Conservation (phyloP, 2,888 invertebrate species). For the Pachymerium ferrugineum region DNA sequence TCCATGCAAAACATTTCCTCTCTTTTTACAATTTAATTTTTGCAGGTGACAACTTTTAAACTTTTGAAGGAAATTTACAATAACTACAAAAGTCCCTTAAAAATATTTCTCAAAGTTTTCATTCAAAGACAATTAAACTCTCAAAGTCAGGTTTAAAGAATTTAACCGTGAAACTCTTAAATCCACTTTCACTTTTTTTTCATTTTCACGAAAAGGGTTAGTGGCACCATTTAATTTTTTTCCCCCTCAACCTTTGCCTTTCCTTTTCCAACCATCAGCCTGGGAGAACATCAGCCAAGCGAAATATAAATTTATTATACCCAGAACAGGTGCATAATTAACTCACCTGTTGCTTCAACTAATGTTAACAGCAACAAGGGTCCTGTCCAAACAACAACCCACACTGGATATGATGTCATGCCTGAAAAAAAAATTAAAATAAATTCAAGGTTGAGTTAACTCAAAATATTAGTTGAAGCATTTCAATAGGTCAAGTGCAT, state of each 20-base stretch:
- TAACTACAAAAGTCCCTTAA: no score
- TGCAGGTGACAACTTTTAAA: no score
- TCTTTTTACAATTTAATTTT: no score
- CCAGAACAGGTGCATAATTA: background rate
- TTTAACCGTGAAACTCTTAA: no score
- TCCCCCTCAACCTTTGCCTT: background rate
- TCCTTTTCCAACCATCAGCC: background rate
- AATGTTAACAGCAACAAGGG: background rate
- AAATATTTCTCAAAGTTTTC: no score
- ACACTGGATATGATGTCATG: background rate
- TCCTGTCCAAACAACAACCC: background rate
- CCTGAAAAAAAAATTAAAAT: background rate
- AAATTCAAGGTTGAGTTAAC: background rate
- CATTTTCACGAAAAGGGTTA: background rate
- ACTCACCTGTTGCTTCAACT: background rate
- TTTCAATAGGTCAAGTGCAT: no score
- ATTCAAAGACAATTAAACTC: no score
- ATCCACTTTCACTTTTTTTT: no score
- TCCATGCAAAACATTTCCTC: no score
- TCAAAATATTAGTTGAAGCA: background rate
- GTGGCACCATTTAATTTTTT: slow-evolving; percentile 6
- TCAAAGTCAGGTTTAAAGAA: no score
- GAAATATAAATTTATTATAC: background rate
- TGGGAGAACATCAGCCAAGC: background rate
- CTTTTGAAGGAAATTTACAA: no score